These are phyloP conservation scores for Listronotus bonariensis DNA, from an alignment of 1,140 invertebrate genomes.

Conservation along the genomic window DNA sequence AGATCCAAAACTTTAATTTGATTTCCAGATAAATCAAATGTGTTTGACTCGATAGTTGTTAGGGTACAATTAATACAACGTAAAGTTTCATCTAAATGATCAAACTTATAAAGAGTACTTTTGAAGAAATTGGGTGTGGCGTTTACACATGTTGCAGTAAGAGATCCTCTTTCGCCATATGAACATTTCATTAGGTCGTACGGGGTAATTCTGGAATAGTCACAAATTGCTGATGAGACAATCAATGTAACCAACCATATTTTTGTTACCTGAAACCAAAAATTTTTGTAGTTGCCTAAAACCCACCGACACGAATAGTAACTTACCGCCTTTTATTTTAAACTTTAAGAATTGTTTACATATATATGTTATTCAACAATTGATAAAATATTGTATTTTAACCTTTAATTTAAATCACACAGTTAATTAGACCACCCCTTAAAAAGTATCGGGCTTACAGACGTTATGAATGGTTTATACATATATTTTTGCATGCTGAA, in stretches of 20 bases:
- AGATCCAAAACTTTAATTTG: conserved; percentile 48
- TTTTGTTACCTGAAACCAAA: conserved; percentile 1
- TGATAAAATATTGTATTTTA: too few relatives aligned
- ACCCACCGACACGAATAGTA: neutral
- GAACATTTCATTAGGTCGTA: conserved; percentile 46
- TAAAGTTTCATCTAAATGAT: conserved; percentile 53
- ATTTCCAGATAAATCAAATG: conserved; percentile 53
- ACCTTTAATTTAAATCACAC: too few relatives aligned
- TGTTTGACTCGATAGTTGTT: conserved; percentile 40
- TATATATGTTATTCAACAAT: too few relatives aligned
- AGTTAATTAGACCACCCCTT: too few relatives aligned
- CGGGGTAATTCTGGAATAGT: conserved; percentile 1
- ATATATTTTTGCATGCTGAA: too few relatives aligned
- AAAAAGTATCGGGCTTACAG: too few relatives aligned
- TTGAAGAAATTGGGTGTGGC: conserved; percentile 49
- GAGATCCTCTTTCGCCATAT: conserved; percentile 52
- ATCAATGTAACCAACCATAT: neutral
- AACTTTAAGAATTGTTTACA: too few relatives aligned
- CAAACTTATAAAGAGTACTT: conserved; percentile 50
- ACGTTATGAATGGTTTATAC: too few relatives aligned
- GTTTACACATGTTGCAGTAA: conserved; percentile 53
- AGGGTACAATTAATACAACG: conserved; percentile 49
- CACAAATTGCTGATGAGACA: neutral
- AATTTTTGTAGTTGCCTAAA: neutral
- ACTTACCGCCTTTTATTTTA: conserved; percentile 2